Base-by-base conservation (phyloP, 2,888 invertebrate genomes). In the Dorcus hopei region DNA sequence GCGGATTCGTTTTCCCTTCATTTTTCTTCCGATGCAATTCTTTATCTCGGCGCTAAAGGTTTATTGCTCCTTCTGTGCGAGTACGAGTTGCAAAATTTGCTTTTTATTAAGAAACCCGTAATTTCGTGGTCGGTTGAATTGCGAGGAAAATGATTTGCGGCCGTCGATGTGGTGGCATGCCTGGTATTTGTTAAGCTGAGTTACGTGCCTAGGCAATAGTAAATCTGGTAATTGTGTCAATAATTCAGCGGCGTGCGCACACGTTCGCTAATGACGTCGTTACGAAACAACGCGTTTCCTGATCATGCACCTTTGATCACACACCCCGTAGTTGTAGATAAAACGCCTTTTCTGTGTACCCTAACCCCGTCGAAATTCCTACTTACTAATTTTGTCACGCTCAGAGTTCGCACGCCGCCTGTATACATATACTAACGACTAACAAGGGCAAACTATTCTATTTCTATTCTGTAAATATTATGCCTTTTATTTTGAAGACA, bases 271-370 rank as follows among this genome's bases (percentile, higher is more conserved):
- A 45, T 45, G 45, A 45, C 45, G 45, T 45, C 45, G 23, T 45
- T 45, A 33, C 6, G 26, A 33, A 33, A 33, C 26, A 7, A 33
- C 45, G 19, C 23, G 45, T 45, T 45, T 45, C 45, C 14, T 23
- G 45, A 45, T 45, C 45, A 45, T 45, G 45, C 45, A 16, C 16
- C 45, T 45, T 45, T 45, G 45, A 45, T 45, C 45, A 45, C n/a
- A 33, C 26, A 45, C 45, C 45, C 23, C 23, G 45, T 45, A 11
- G 11, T 14, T 51, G 40, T 51, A 38, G 51, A 51, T 38, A 40
- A 33, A 40, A 51, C 51, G 51, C 51, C 51, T 51, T 51, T 51
- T 51, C 51, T 51, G 51, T 51, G 51, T 51, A 9, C 8, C 9
- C 11, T 19, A 14, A 23, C 9, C 42, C 26, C 26, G 5, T 33